phyloP scores from a whole-genome alignment of 2,797 vertebrate genomes.

The Carcharodon carcharias region DNA sequence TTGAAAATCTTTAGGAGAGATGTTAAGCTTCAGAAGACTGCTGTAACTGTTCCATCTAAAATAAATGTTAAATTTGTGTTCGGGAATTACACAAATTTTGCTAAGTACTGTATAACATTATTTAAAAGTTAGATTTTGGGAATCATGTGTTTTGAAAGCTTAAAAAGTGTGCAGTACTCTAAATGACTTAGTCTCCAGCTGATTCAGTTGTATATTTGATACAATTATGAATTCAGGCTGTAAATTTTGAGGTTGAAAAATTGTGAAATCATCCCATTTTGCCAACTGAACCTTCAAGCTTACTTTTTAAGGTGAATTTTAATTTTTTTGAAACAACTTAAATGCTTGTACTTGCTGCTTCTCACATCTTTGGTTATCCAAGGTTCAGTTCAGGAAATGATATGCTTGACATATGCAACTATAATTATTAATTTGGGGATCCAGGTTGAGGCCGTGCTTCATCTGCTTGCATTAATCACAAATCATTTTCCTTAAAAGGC shows the following conservation, averaged over 20 bases:
- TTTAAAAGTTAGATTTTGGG: neutral
- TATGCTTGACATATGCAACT: neutral
- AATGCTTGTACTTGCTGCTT: neutral
- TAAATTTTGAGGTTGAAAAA: neutral
- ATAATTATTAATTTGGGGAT: neutral
- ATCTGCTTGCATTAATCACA: neutral
- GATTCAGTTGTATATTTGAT: neutral
- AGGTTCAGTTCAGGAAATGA: neutral
- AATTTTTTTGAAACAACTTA: neutral
- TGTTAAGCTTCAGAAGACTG: neutral
- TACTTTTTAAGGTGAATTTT: neutral
- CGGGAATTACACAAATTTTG: neutral
- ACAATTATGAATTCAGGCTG: neutral
- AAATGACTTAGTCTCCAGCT: neutral
- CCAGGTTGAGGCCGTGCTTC: neutral
- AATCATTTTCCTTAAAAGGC: neutral
- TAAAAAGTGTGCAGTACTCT: neutral
- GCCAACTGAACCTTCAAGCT: neutral
- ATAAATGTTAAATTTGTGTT: neutral
- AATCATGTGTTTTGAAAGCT: neutral
- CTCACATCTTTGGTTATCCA: neutral
- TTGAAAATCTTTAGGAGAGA: neutral
- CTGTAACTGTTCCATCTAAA: neutral
- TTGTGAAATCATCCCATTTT: neutral
- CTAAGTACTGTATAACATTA: neutral